Evolutionary conservation across 1,140 invertebrate genomes (phyloP).

Genomic region (Charaxes varanes): DNA sequence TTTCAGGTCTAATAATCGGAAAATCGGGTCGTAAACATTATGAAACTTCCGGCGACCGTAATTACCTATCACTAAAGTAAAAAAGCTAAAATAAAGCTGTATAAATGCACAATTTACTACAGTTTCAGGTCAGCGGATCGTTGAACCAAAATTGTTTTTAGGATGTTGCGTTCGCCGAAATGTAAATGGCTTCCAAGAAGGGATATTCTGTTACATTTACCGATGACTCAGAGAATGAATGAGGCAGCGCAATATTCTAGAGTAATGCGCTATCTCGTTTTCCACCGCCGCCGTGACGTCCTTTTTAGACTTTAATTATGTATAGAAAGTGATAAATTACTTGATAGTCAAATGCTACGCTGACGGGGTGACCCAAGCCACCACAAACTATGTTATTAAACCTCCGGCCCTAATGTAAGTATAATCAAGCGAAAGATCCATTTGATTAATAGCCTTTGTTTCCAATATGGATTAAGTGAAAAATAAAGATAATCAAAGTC

Average conservation of each 20-base stretch:
- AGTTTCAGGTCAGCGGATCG: neutral
- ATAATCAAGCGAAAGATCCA: slow-evolving; percentile 51
- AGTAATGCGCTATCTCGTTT: slow-evolving; percentile 13
- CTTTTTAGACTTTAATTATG: slow-evolving; percentile 5
- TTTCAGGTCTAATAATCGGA: slow-evolving; percentile 19
- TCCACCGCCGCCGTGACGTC: slow-evolving; percentile 24
- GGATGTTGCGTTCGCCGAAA: slow-evolving; percentile 16
- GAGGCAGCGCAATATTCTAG: slow-evolving; percentile 7
- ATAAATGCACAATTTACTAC: slow-evolving; percentile 1
- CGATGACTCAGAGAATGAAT: slow-evolving; percentile 12
- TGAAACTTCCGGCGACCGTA: slow-evolving; percentile 17
- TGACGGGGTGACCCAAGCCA: slow-evolving; percentile 33
- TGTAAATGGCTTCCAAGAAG: slow-evolving; percentile 23
- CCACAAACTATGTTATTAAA: slow-evolving; percentile 25
- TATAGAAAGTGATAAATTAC: slow-evolving; percentile 2
- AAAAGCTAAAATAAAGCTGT: slow-evolving; percentile 3
- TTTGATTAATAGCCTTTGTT: slow-evolving; percentile 46
- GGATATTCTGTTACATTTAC: slow-evolving; percentile 31
- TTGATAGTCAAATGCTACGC: slow-evolving; percentile 8
- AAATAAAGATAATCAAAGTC: slow-evolving; percentile 22
- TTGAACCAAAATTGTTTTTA: neutral
- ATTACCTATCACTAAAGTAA: neutral
- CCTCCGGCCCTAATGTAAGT: slow-evolving; percentile 32
- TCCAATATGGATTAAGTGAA: slow-evolving; percentile 35
- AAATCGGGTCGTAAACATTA: slow-evolving; percentile 16